Evolutionary conservation across 2,797 vertebrate species (phyloP).

Genomic region (Enteromius fasciolatus): DNA sequence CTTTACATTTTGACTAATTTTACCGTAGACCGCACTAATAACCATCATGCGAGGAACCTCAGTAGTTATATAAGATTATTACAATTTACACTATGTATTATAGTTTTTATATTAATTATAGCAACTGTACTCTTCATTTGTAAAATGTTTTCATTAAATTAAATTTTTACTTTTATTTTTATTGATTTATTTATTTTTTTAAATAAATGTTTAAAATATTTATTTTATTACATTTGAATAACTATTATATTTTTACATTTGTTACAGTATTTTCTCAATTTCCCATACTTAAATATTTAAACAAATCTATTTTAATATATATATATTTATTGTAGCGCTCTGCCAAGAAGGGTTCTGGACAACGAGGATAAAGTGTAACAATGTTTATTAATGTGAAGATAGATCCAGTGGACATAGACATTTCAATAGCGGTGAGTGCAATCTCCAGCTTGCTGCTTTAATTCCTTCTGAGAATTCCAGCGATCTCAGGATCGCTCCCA

Average conservation of each 20-base stretch:
- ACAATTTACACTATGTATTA: not conserved
- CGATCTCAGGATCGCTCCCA: too few species aligned
- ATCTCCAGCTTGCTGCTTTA: too few species aligned
- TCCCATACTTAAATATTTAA: not conserved
- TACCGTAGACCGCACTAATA: not conserved
- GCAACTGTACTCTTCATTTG: not conserved
- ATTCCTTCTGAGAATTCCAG: too few species aligned
- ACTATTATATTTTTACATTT: not conserved
- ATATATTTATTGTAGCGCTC: too few species aligned
- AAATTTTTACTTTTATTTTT: too few species aligned
- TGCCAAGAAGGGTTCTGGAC: too few species aligned
- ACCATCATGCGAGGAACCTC: not conserved
- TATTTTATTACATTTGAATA: not conserved
- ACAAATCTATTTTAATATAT: not conserved
- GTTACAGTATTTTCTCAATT: not conserved
- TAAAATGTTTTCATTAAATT: not conserved
- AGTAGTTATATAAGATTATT: not conserved
- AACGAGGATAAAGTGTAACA: too few species aligned
- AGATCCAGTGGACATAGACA: too few species aligned
- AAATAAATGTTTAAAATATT: not conserved
- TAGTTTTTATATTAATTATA: not conserved
- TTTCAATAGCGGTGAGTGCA: too few species aligned
- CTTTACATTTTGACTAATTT: not conserved
- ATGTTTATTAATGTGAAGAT: too few species aligned
- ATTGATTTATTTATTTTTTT: too few species aligned